Evolutionary conservation across 2,797 vertebrate genomes (phyloP).

Genomic region (Gymnoscopelus braueri): DNA sequence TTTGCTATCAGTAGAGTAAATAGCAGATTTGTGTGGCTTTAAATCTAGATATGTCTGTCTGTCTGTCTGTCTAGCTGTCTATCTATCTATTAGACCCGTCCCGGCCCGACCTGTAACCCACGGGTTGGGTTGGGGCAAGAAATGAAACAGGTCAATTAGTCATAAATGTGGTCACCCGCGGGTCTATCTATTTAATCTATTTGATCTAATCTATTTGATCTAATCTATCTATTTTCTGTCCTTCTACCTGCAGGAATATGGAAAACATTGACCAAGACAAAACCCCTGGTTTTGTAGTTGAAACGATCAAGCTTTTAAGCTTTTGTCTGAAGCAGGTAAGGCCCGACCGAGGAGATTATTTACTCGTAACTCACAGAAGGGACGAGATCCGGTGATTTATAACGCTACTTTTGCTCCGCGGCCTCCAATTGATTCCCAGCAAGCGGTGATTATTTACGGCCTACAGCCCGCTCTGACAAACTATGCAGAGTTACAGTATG

Average conservation of each 20-base stretch:
- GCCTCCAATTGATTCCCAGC: conserved; percentile 16
- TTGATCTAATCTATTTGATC: no score
- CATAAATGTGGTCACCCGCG: no score
- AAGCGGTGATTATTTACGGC: conserved; percentile 15
- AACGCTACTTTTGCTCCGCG: conserved; percentile 8
- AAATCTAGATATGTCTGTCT: no score
- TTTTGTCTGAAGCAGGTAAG: conserved; percentile 85
- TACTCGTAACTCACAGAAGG: conserved; percentile 20
- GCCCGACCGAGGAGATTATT: neutral
- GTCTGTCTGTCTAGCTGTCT: no score
- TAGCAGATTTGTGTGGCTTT: no score
- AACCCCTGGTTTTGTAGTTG: conserved; percentile 85
- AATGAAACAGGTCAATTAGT: no score
- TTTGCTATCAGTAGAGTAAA: no score
- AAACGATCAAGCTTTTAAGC: conserved; percentile 86
- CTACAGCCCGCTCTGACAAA: neutral
- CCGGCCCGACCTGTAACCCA: no score
- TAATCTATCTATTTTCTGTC: conserved; percentile 24
- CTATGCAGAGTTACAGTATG: conserved; percentile 15
- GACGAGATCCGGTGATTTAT: conserved; percentile 29
- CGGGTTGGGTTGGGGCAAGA: no score
- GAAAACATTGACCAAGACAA: conserved; percentile 90
- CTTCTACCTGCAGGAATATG: conserved; percentile 83
- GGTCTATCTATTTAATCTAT: no score
- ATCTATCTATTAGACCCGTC: no score